These are phyloP conservation scores for Corapipo altera DNA, from an alignment of 2,113 vertebrate species.

Conservation along the genomic window DNA sequence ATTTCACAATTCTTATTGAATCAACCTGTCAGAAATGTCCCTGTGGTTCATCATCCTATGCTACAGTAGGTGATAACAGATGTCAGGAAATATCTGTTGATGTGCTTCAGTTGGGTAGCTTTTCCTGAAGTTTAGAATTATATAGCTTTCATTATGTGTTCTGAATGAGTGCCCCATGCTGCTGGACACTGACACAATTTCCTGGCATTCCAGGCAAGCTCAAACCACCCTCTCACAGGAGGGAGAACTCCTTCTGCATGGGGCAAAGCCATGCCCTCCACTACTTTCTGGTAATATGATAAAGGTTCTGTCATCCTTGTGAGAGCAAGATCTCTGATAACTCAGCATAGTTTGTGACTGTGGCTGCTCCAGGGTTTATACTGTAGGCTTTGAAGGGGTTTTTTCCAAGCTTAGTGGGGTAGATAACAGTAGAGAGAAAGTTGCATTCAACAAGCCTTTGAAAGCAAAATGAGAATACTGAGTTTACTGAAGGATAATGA, in stretches of 20 bases:
- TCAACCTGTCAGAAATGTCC: neutral
- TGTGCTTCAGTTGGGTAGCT: neutral
- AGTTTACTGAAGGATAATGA: neutral
- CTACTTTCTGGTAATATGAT: neutral
- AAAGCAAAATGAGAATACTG: neutral
- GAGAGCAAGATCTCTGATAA: neutral
- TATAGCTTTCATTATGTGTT: neutral
- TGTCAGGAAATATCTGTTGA: neutral
- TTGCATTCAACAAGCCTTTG: neutral
- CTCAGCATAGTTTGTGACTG: neutral
- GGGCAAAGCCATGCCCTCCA: neutral
- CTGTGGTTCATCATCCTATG: accelerated
- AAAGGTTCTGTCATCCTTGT: neutral
- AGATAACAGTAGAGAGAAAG: neutral
- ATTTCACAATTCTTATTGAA: neutral
- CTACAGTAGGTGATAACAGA: neutral
- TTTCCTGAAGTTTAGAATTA: neutral
- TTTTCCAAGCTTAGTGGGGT: neutral
- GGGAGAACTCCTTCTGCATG: neutral
- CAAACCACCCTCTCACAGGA: neutral
- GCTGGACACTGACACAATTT: neutral
- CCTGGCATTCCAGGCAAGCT: neutral
- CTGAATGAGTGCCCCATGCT: neutral
- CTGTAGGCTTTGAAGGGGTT: neutral
- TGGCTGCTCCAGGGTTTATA: neutral